Conservation (phyloP, 2,797 vertebrate species). For the Brachymystax lenok region DNA sequence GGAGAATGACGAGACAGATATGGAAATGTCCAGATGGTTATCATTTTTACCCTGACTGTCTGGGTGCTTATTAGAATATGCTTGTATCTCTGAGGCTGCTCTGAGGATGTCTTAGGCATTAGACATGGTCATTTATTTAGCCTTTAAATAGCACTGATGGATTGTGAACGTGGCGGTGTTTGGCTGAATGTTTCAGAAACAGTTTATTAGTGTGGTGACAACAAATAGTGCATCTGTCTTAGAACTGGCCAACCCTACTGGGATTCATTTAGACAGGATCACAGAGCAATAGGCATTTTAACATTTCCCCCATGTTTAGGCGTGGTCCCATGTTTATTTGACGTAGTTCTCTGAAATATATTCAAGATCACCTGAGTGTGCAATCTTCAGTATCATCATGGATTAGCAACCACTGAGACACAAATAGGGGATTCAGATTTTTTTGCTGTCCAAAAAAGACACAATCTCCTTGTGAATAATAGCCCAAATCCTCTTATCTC, state of each 20-base stretch:
- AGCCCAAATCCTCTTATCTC: slow-evolving; percentile 59
- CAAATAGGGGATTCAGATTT: slow-evolving; percentile 36
- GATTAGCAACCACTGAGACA: slow-evolving; percentile 57
- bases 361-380: slow-evolving; percentile 42
- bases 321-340: background rate
- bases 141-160: background rate
- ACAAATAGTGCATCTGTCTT: no score
- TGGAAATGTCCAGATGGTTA: slow-evolving; percentile 13
- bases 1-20: background rate
- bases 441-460: slow-evolving; percentile 49
- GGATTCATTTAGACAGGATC: background rate
- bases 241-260: no score
- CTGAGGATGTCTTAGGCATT: background rate
- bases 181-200: background rate
- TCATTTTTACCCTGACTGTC: background rate
- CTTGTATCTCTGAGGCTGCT: background rate
- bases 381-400: slow-evolving; percentile 39
- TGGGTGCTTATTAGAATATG: background rate
- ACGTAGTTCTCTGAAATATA: slow-evolving; percentile 24
- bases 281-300: background rate
- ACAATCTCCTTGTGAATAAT: slow-evolving; percentile 44
- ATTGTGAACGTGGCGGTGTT: background rate
- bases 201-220: background rate
- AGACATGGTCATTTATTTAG: background rate
- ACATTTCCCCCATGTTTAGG: background rate